Percentiles rank a stretch among this genome's conserved stretches.
These are phyloP conservation scores for Pteropus rufus DNA, from an alignment of 2,797 vertebrate genomes.

Conservation along the genomic window DNA sequence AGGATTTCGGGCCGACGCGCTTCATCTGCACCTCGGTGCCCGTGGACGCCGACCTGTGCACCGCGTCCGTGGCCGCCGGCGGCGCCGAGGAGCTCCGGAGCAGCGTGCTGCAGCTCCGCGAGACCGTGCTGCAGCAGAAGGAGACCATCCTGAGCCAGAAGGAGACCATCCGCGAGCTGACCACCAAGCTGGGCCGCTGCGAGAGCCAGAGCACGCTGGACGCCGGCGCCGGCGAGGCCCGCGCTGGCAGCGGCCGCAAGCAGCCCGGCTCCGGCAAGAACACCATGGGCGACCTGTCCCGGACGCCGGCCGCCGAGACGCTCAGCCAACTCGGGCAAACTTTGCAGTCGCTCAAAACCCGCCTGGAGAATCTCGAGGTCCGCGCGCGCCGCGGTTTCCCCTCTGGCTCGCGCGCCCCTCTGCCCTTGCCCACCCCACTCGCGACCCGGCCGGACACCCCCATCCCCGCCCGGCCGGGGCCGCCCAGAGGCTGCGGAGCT, in stretches of 20 bases:
- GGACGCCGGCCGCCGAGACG: conserved; percentile 91
- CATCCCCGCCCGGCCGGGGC: not conserved
- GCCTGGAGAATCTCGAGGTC: conserved; percentile 97
- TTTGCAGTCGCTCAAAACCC: conserved; percentile 94
- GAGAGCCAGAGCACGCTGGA: conserved; percentile 92
- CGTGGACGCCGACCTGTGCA: conserved; percentile 95
- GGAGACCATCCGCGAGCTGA: conserved; percentile 96
- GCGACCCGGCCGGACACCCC: not conserved
- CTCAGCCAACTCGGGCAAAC: conserved; percentile 96
- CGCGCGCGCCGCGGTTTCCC: not conserved
- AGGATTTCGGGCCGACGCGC: conserved; percentile 93
- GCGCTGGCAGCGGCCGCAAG: conserved; percentile 85
- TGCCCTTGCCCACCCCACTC: not conserved
- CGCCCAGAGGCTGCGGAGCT: not conserved
- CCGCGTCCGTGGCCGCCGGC: conserved; percentile 90
- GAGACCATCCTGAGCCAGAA: conserved; percentile 97
- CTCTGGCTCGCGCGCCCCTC: not conserved
- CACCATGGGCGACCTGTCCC: conserved; percentile 95
- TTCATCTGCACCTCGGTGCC: conserved; percentile 98
- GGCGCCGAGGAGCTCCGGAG: conserved; percentile 93
- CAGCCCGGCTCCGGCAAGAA: conserved; percentile 88
- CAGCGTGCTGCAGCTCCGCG: conserved; percentile 93
- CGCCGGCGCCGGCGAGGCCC: conserved; percentile 82
- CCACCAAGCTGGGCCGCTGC: conserved; percentile 93
- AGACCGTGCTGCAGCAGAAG: conserved; percentile 96